Conservation (phyloP, 1,140 invertebrate genomes). For the Drosophila miranda region DNA sequence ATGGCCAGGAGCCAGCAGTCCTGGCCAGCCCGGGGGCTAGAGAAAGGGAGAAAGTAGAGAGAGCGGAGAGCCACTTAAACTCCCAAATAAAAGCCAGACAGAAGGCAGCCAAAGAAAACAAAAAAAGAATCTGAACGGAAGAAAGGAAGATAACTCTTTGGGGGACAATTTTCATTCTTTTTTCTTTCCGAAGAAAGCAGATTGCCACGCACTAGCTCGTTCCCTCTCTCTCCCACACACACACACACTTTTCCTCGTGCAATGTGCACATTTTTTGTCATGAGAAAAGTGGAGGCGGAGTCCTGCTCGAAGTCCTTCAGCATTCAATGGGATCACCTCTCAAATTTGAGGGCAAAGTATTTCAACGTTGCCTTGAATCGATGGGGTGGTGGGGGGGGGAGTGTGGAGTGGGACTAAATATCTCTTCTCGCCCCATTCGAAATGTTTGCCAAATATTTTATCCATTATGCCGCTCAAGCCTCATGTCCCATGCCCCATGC, state of each 20-base stretch:
- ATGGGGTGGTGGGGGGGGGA: too few species aligned
- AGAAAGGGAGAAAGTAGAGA: not conserved
- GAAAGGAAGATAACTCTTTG: not conserved
- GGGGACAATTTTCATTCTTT: too few species aligned
- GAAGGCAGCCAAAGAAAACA: slow-evolving; percentile 19
- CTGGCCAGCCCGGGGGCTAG: slow-evolving; percentile 29
- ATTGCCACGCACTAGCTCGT: too few species aligned
- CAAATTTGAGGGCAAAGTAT: too few species aligned
- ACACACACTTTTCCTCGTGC: too few species aligned
- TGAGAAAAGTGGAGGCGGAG: too few species aligned
- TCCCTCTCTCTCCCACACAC: too few species aligned
- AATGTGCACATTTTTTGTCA: too few species aligned
- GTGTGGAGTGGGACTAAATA: slow-evolving; percentile 3
- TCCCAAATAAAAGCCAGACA: slow-evolving; percentile 3
- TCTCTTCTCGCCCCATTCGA: slow-evolving; percentile 23
- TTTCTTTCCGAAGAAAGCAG: too few species aligned
- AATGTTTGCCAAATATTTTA: slow-evolving; percentile 40
- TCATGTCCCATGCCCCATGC: not conserved
- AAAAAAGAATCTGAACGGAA: too few species aligned
- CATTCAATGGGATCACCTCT: not conserved
- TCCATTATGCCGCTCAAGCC: slow-evolving; percentile 18
- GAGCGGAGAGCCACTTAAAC: too few species aligned
- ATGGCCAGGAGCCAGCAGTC: not conserved
- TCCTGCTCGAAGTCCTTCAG: slow-evolving; percentile 5
- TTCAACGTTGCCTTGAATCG: too few species aligned